phyloP scores from a whole-genome alignment of 2,888 invertebrate species.

The Octonoba sinensis region DNA sequence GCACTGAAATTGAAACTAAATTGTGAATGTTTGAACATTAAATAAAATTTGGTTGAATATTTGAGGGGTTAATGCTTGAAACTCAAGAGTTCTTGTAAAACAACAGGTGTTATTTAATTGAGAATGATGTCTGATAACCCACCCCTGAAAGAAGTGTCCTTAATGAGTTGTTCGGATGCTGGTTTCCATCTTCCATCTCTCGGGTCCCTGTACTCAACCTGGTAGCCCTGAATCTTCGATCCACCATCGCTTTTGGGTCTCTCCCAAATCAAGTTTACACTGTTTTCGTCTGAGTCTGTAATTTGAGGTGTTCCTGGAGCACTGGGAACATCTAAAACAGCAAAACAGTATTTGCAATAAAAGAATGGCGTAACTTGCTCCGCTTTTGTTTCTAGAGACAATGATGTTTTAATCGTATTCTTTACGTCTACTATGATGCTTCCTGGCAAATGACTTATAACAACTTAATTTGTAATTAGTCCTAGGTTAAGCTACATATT shows the following conservation, averaged over 20 bases:
- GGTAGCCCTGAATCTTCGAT: conserved; percentile 94
- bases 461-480: too few species aligned
- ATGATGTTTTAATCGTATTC: too few species aligned
- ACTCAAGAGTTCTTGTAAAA: too few species aligned
- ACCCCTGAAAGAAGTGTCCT: conserved; percentile 86
- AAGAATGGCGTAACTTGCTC: too few species aligned
- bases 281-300: conserved; percentile 86
- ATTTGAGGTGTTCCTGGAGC: conserved; percentile 90
- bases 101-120: too few species aligned
- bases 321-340: conserved; percentile 81
- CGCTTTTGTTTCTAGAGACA: too few species aligned
- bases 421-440: too few species aligned
- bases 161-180: conserved; percentile 89
- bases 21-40: too few species aligned
- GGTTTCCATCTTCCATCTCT: conserved; percentile 79
- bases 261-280: conserved; percentile 89
- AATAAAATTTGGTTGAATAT: too few species aligned
- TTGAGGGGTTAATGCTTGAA: too few species aligned
- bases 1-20: conserved; percentile 69
- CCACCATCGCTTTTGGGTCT: conserved; percentile 97
- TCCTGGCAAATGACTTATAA: too few species aligned
- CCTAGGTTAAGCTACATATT: too few species aligned
- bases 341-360: neutral
- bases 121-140: conserved; percentile 47
- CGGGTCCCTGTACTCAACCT: conserved; percentile 82